Evolutionary conservation across 2,113 vertebrate species (phyloP), one percentile per base, ranked within the genome.

Genomic region (Passer montanus): DNA sequence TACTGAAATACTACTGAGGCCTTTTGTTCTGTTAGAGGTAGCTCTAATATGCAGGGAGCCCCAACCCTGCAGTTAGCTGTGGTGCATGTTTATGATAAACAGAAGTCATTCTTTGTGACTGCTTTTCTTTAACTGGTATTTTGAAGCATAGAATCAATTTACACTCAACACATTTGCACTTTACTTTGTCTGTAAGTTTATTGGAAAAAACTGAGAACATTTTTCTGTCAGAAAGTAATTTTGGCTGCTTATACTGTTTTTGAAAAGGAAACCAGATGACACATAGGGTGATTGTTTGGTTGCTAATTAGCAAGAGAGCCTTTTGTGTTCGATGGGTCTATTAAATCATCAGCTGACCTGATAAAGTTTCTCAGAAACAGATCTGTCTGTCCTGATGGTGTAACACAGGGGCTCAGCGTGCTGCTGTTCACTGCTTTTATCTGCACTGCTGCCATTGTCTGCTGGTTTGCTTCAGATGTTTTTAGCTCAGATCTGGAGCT

Each of bases 131-230:
- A 80, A 49, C 7, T 60, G 46, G 1, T 74, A 63, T 52, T 77
- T 79, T 94, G 53, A 83, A 86, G 39, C n/a, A 67, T 27, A 41
- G 24, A 75, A 89, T 64, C 75, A 44, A 93, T 93, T 91, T 91
- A 85, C 22, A 55, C 10, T 85, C 27, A 82, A 33, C 15, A 44
- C 13, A 55, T 83, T 85, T 91, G 68, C 46, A 41, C 37, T 93
- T 76, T 23, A 21, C 19, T 76, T 77, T 62, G 44, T 88, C 46
- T 69, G 27, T 37, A 80, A 58, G 33, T 37, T 68, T 75, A 76
- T 0, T 90, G 55, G 55, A 92, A 85, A 90, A 82, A 89, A 75
- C 19, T 28, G 39, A 68, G 62, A 92, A 46, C 2, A 9, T 68
- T 79, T 62, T 79, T 66, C 39, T 73, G 14, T 60, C 21, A 91